phyloP scores from a whole-genome alignment of 2,113 vertebrate genomes.

The Nothoprocta perdicaria region DNA sequence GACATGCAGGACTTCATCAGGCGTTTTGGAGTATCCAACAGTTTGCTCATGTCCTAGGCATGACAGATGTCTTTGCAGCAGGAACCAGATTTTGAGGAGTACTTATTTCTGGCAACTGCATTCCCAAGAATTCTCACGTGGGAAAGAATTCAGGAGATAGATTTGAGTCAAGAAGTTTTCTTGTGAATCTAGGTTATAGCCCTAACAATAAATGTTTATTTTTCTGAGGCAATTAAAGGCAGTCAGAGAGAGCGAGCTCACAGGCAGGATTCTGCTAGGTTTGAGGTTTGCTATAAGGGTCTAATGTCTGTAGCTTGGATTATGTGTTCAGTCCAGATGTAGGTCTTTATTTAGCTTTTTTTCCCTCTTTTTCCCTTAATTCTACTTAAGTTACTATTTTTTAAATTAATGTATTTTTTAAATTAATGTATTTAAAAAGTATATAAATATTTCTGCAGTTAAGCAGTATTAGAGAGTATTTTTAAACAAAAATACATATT shows the following conservation, averaged over 20 bases:
- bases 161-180: background rate
- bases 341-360: background rate
- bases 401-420: background rate
- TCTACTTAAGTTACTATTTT: background rate
- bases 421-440: background rate
- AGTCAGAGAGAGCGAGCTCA: background rate
- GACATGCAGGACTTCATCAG: background rate
- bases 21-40: background rate
- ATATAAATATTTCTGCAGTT: background rate
- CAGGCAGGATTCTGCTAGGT: background rate
- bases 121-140: background rate
- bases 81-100: background rate
- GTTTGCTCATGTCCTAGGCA: background rate
- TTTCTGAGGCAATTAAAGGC: background rate
- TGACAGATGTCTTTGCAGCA: background rate
- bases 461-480: background rate
- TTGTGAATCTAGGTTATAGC: background rate
- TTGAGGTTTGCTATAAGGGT: background rate
- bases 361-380: background rate
- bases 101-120: background rate
- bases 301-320: background rate
- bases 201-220: background rate
- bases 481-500: background rate
- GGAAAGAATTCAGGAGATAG: background rate
- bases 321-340: background rate